Evolutionary conservation across 1,140 invertebrate species (phyloP).

Genomic region (Chlorops oryzae): DNA sequence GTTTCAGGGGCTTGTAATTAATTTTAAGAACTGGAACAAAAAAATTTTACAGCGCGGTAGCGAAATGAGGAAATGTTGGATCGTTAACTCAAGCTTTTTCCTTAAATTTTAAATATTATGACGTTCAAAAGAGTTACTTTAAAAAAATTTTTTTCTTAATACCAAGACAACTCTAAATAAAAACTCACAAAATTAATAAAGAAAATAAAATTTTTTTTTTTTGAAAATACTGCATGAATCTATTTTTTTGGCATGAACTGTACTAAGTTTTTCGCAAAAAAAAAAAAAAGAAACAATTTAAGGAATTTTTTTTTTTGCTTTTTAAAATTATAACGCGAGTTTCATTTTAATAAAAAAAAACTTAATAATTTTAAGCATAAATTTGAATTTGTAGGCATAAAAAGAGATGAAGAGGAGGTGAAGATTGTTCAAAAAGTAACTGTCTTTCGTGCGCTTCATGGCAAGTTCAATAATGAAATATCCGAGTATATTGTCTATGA

Average conservation of each 20-base stretch:
- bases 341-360: slow-evolving; percentile 3
- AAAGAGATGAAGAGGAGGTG: too few relatives aligned
- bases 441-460: too few relatives aligned
- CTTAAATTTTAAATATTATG: slow-evolving; percentile 2
- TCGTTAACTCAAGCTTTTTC: slow-evolving; percentile 13
- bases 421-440: too few relatives aligned
- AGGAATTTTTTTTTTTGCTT: slow-evolving; percentile 17
- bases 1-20: background rate
- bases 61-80: slow-evolving; percentile 47
- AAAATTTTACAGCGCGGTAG: slow-evolving; percentile 24
- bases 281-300: slow-evolving; percentile 5
- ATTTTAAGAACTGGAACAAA: background rate
- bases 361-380: background rate
- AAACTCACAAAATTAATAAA: slow-evolving; percentile 6
- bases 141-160: too few relatives aligned
- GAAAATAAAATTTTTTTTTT: slow-evolving; percentile 4
- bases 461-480: too few relatives aligned
- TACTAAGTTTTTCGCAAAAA: slow-evolving; percentile 6
- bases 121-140: too few relatives aligned
- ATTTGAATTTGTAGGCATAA: background rate
- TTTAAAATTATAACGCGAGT: slow-evolving; percentile 7
- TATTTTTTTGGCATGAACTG: too few relatives aligned
- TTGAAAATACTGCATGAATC: too few relatives aligned
- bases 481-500: too few relatives aligned
- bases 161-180: slow-evolving; percentile 11